A percentile compares a stretch with the other conserved stretches of the same genome.
phyloP scores from a whole-genome alignment of 35 echinoderm and acorn worm genomes.

The Heliocidaris tuberculata region DNA sequence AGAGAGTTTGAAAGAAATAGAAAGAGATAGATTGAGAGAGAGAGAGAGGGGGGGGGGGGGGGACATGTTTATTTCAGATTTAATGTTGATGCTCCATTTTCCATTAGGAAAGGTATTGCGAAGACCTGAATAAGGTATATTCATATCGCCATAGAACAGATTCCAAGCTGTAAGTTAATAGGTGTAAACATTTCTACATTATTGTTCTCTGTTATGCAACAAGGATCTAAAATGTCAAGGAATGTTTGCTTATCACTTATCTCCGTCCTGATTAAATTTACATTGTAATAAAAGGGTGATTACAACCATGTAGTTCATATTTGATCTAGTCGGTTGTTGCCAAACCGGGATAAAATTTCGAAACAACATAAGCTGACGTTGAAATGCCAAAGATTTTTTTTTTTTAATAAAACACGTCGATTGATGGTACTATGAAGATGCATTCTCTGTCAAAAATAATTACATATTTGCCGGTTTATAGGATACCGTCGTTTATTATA shows the following conservation, averaged over 20 bases:
- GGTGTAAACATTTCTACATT: not conserved
- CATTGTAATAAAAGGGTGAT: not conserved
- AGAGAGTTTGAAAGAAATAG: no score
- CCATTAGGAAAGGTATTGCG: no score
- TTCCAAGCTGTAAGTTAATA: not conserved
- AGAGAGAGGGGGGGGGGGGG: no score
- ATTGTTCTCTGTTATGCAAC: not conserved
- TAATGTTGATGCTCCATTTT: no score
- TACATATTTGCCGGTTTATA: no score
- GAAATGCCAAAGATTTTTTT: not conserved
- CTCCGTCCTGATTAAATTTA: not conserved
- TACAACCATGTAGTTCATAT: not conserved
- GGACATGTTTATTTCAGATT: no score
- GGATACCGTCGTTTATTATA: no score
- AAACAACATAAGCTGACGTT: not conserved
- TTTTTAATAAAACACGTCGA: not conserved
- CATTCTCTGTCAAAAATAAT: no score
- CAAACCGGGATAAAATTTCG: not conserved
- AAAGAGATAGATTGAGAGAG: no score
- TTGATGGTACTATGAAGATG: no score
- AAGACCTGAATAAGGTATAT: no score
- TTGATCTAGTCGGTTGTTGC: not conserved
- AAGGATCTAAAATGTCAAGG: constrained; percentile 9
- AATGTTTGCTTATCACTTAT: not conserved
- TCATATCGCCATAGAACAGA: not conserved